Percentiles rank a stretch among this genome's conserved stretches.
Conservation (phyloP, 2,797 vertebrate genomes). For the Chelidonichthys spinosus region DNA sequence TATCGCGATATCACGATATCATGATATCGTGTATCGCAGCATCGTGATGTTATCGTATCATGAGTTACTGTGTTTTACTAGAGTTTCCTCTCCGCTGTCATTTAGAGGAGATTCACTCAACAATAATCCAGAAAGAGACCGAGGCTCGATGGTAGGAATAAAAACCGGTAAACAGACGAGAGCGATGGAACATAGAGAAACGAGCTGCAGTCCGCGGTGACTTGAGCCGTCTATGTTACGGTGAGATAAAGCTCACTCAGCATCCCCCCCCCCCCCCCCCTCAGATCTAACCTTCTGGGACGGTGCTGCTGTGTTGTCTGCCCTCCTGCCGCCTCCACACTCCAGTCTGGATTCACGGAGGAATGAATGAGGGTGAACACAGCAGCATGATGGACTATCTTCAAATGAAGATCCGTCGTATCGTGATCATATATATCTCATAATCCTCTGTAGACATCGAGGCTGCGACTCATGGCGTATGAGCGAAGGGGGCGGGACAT, state of each 20-base stretch:
- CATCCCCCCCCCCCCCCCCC: conserved; percentile 61
- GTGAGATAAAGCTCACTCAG: conserved; percentile 76
- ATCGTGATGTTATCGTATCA: too few relatives aligned
- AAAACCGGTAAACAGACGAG: conserved; percentile 18
- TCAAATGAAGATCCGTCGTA: too few relatives aligned
- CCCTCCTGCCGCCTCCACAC: conserved; percentile 61
- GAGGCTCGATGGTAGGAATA: conserved; percentile 28
- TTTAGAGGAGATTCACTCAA: conserved; percentile 38
- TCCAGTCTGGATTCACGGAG: conserved; percentile 29
- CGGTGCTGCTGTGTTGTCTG: conserved; percentile 64
- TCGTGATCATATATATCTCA: too few relatives aligned
- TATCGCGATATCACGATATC: too few relatives aligned
- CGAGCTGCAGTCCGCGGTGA: conserved; percentile 46
- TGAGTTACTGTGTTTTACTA: neutral
- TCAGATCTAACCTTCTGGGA: conserved; percentile 75
- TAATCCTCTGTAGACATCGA: neutral
- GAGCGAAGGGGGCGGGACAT: too few relatives aligned
- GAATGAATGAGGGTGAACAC: conserved; percentile 53
- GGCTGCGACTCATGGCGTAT: too few relatives aligned
- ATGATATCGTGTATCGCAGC: too few relatives aligned
- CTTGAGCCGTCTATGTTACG: conserved; percentile 71
- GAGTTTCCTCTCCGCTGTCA: conserved; percentile 38
- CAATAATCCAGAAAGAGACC: conserved; percentile 35
- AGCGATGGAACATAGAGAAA: conserved; percentile 47
- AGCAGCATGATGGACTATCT: neutral